Evolutionary conservation across 2,888 invertebrate genomes (phyloP).

Genomic region (Colostygia pectinataria): DNA sequence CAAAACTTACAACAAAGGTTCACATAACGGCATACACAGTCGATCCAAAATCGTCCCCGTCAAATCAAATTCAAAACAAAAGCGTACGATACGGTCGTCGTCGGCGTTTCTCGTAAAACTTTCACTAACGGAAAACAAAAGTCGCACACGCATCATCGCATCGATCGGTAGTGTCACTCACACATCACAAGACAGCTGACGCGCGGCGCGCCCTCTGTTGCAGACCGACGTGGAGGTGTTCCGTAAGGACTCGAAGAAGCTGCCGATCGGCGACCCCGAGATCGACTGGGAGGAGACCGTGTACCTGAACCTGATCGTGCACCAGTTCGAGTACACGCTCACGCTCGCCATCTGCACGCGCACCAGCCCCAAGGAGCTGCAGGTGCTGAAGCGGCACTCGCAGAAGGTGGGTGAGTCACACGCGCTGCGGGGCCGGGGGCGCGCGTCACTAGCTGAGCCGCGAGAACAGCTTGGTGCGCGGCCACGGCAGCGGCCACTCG

Average conservation of each 20-base stretch:
- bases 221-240: conserved; percentile 98
- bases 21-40: conserved; percentile 48
- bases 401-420: conserved; percentile 85
- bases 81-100: conserved; percentile 49
- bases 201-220: conserved; percentile 40
- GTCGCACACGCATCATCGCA: conserved; percentile 11
- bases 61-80: conserved; percentile 64
- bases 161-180: conserved; percentile 22
- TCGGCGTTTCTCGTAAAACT: conserved; percentile 20
- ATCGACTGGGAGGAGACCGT: conserved; percentile 99
- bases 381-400: conserved; percentile 95
- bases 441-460: conserved; percentile 79
- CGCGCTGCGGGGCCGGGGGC: conserved; percentile 59
- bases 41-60: conserved; percentile 62
- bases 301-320: conserved; percentile 98
- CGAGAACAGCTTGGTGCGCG: conserved; percentile 83
- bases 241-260: conserved; percentile 97
- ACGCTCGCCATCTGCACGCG: conserved; percentile 99
- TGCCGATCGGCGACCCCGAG: conserved; percentile 97
- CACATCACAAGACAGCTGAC: conserved; percentile 12
- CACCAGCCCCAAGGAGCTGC: conserved; percentile 98
- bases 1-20: conserved; percentile 63
- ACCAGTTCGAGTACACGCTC: conserved; percentile 98
- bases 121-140: conserved; percentile 17
- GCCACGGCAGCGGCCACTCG: conserved; percentile 95